phyloP scores from a whole-genome alignment of 1,140 invertebrate species.

The Psilanteris sp. region DNA sequence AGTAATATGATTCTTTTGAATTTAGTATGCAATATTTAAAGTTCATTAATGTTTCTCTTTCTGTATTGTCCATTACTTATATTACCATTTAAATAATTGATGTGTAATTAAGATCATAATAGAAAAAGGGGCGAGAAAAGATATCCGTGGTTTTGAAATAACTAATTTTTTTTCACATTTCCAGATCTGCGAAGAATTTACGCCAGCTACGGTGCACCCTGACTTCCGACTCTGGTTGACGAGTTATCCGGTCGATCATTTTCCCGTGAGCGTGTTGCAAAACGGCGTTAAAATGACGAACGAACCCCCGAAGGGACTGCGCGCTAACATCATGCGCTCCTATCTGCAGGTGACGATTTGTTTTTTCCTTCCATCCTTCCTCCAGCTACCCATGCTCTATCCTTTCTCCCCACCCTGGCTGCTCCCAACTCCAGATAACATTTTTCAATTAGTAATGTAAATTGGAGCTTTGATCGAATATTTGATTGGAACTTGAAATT shows the following conservation, averaged over 20 bases:
- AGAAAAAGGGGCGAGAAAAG: too few relatives aligned
- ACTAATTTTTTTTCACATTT: background rate
- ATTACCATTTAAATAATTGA: too few relatives aligned
- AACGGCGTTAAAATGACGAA: constrained; percentile 98
- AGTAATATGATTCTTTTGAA: too few relatives aligned
- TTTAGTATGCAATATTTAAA: too few relatives aligned
- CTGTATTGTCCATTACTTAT: too few relatives aligned
- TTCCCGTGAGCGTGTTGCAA: constrained; percentile 95
- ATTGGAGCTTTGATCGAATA: constrained; percentile 56
- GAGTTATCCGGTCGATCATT: constrained; percentile 93
- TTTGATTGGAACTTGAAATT: constrained; percentile 62
- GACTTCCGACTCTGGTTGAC: constrained; percentile 97
- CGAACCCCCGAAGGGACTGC: constrained; percentile 92
- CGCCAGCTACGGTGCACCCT: constrained; percentile 87
- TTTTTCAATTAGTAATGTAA: constrained; percentile 57
- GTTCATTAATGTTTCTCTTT: too few relatives aligned
- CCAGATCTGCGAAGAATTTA: constrained; percentile 87
- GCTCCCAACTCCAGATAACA: constrained; percentile 35
- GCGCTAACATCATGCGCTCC: constrained; percentile 87
- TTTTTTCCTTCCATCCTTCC: constrained; percentile 81
- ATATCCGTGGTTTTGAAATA: background rate
- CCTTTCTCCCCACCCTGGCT: constrained; percentile 2
- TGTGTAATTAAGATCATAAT: too few relatives aligned
- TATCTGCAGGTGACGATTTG: constrained; percentile 91
- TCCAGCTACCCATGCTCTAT: background rate